Conservation (phyloP, 2,113 vertebrate species). For the Macaca mulatta region DNA sequence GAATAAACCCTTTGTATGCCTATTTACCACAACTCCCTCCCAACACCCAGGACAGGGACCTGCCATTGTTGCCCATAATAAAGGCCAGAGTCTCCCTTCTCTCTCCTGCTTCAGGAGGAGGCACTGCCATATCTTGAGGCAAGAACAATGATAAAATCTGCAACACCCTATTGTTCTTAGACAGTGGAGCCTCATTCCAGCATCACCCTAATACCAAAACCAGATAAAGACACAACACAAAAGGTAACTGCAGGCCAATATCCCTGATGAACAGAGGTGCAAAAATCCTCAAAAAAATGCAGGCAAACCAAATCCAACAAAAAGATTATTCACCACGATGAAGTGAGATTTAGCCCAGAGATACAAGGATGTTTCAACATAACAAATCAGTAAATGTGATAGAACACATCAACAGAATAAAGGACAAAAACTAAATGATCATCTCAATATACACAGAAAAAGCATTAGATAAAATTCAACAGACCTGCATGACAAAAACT, state of each 20-base stretch:
- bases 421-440: neutral
- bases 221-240: neutral
- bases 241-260: neutral
- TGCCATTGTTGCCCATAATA: neutral
- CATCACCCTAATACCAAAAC: neutral
- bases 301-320: neutral
- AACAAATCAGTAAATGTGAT: neutral
- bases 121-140: neutral
- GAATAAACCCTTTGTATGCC: neutral
- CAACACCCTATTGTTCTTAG: neutral
- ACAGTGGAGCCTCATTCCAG: neutral
- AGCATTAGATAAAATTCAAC: neutral
- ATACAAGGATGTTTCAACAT: neutral
- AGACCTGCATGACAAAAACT: neutral
- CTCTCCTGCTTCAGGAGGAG: neutral
- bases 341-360: neutral
- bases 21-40: too few relatives aligned
- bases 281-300: neutral
- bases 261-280: neutral
- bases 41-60: neutral
- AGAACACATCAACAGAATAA: neutral
- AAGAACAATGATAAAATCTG: neutral
- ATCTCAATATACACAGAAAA: neutral
- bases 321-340: neutral
- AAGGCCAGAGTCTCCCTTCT: neutral